Evolutionary conservation across 2,888 invertebrate genomes (phyloP), one percentile per base, ranked within the genome.

Genomic region (Lucinisca nassula): DNA sequence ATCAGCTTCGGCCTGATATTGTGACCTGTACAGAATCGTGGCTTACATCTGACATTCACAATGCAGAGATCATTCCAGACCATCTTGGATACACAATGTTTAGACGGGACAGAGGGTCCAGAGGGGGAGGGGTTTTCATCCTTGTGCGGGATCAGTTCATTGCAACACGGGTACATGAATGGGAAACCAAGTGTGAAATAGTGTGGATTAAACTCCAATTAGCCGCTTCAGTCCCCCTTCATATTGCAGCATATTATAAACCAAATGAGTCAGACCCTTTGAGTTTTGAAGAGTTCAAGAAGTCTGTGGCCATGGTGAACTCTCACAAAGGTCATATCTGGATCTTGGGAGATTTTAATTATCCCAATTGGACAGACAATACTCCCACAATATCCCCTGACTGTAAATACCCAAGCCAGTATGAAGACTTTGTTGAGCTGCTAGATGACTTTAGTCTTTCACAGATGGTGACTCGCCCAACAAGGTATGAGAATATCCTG

Each of bases 281-380:
- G 30, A 61, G 61, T 30, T 61, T 61, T 30, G 61, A 61, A 30
- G 61, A 61, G 32, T 61, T 61, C 21, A 3, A 30, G 30, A 61
- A 61, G 32, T 61, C 61, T 17, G 61, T 61, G 27, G 32, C 24
- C 27, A 27, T 4, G 61, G 61, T 30, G 17, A 10, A 4, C 6
- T 6, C 61, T 30, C 27, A 17, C 30, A 61, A 61, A 30, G 61
- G 61, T 17, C 61, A 61, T 61, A 30, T 21, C 6, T 30, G 61
- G 61, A 61, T 61, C 24, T 27, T 61, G 61, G 61, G 61, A 61
- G 61, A 61, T 30, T 61, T 61, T 61, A 61, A 61, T 8, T 61
- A 61, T 21, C 61, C 61, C 24, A 61, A 61, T 10, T 61, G 61
- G 61, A 61, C 4, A 30, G 30, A 61, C 30, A 30, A 30, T 61